A percentile compares a stretch with the other conserved stretches of the same genome.
Evolutionary conservation across 2,113 vertebrate species (phyloP).

Genomic region (Pluvianellus socialis): DNA sequence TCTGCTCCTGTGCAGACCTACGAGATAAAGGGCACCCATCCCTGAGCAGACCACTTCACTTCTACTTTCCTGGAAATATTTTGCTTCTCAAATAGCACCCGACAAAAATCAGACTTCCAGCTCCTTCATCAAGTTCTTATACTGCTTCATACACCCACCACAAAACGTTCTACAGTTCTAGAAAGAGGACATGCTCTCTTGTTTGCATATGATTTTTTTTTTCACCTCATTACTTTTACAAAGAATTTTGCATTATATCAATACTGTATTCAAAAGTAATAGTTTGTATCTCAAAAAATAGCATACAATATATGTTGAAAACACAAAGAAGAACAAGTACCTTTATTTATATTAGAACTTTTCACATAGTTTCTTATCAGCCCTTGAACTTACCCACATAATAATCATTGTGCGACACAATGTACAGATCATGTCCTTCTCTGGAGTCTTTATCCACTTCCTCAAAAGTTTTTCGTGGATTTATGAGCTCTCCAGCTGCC

Average conservation of each 20-base stretch:
- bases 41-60: not conserved
- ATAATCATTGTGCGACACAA: constrained; percentile 81
- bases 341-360: not conserved
- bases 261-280: not conserved
- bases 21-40: not conserved
- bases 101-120: not conserved
- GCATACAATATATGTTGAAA: not conserved
- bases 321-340: not conserved
- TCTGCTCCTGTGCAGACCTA: not conserved
- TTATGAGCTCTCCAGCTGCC: constrained; percentile 73
- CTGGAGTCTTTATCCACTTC: constrained; percentile 77
- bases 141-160: not conserved
- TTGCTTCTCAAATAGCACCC: not conserved
- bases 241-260: not conserved
- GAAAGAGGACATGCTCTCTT: not conserved
- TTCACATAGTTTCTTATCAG: not conserved
- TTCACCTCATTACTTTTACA: not conserved
- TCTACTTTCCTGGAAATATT: not conserved
- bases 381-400: constrained; percentile 63
- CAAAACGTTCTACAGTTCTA: not conserved
- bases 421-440: constrained; percentile 75
- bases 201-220: not conserved
- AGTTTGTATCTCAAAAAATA: not conserved
- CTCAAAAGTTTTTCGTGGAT: constrained; percentile 79
- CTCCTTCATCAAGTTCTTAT: not conserved